These are phyloP conservation scores for Phasianus colchicus DNA, from an alignment of 2,113 vertebrate species.

Conservation along the genomic window DNA sequence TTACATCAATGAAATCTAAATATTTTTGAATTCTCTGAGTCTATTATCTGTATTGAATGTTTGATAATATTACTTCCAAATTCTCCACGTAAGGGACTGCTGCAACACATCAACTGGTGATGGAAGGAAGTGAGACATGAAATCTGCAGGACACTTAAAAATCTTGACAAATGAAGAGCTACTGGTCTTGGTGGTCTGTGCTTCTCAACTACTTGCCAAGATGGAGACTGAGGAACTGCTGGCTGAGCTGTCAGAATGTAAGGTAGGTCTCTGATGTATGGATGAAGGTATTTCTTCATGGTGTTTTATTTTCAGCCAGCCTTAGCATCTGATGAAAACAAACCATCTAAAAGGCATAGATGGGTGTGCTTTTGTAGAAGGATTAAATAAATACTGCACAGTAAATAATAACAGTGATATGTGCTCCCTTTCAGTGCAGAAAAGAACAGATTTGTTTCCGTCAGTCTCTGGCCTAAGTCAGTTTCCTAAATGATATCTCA, in stretches of 20 bases:
- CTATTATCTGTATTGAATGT: not conserved
- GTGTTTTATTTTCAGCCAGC: not conserved
- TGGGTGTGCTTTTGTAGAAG: not conserved
- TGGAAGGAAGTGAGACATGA: not conserved
- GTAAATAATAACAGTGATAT: not conserved
- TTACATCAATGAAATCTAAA: not conserved
- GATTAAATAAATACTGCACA: not conserved
- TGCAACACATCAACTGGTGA: not conserved
- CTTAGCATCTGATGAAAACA: conserved; percentile 7
- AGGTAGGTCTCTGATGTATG: not conserved
- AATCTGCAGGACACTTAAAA: not conserved
- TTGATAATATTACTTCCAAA: not conserved
- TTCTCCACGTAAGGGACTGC: fast-evolving
- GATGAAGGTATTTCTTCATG: not conserved
- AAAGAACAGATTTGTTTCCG: not conserved
- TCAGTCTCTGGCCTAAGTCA: not conserved
- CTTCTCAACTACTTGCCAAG: not conserved
- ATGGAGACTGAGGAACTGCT: not conserved
- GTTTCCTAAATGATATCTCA: not conserved
- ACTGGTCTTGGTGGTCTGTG: not conserved
- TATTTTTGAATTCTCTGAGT: not conserved
- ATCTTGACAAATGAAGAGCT: not conserved
- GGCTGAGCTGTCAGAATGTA: not conserved
- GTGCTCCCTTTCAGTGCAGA: not conserved
- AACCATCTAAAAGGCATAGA: not conserved